phyloP scores from a whole-genome alignment of 2,888 invertebrate species.

The Flexamia atlantica region DNA sequence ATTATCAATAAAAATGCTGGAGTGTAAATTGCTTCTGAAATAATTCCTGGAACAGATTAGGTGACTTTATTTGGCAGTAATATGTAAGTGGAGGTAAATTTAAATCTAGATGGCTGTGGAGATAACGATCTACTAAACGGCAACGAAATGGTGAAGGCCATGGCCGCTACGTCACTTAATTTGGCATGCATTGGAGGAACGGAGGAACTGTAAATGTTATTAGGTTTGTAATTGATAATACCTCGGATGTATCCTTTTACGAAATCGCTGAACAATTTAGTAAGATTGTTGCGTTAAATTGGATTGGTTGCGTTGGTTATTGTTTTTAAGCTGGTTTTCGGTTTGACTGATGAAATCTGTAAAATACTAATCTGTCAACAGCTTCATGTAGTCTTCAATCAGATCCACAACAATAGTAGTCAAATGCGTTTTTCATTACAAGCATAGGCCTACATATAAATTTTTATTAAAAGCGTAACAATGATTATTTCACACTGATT shows the following conservation, averaged over 20 bases:
- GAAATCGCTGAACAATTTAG: too few relatives aligned
- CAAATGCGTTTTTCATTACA: too few relatives aligned
- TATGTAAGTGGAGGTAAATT: conserved; percentile 30
- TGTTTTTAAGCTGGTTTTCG: too few relatives aligned
- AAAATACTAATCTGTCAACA: too few relatives aligned
- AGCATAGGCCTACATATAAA: too few relatives aligned
- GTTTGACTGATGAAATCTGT: too few relatives aligned
- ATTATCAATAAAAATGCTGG: conserved; percentile 41
- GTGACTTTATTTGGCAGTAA: conserved; percentile 40
- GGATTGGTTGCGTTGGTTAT: too few relatives aligned
- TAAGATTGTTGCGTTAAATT: too few relatives aligned
- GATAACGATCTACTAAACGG: conserved; percentile 23
- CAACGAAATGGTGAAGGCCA: conserved; percentile 22
- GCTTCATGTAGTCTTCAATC: too few relatives aligned
- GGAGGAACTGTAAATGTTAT: background rate
- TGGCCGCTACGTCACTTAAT: background rate
- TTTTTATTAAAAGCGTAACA: too few relatives aligned
- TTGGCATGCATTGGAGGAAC: background rate
- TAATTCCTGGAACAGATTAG: conserved; percentile 13
- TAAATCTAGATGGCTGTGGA: conserved; percentile 17
- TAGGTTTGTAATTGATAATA: conserved; percentile 2
- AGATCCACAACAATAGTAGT: too few relatives aligned
- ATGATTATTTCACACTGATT: too few relatives aligned
- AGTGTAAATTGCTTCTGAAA: background rate
- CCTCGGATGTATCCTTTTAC: background rate